Conservation (phyloP, 37 sponge, comb jelly and placozoan genomes). For the Aplysina aerophoba region DNA sequence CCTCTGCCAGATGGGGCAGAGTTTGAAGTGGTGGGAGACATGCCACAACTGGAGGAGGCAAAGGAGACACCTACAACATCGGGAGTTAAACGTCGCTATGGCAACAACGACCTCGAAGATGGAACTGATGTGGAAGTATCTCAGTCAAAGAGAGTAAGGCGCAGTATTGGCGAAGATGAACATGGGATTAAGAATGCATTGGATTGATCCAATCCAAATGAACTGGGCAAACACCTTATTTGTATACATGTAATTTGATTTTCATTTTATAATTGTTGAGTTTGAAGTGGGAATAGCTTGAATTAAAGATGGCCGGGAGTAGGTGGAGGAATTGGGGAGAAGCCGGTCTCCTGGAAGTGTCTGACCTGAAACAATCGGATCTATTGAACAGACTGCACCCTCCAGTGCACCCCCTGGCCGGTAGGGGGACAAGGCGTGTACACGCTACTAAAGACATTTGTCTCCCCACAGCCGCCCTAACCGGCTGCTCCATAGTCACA, state of each 20-base stretch:
- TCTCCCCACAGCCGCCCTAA: constrained; percentile 12
- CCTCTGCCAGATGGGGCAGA: constrained; percentile 59
- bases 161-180: neutral
- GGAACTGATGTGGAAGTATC: neutral
- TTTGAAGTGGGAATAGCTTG: no score
- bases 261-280: no score
- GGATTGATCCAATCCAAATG: no score
- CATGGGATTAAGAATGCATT: neutral
- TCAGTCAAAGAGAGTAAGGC: constrained; percentile 9
- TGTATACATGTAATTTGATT: no score
- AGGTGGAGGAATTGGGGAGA: constrained; percentile 17
- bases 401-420: neutral
- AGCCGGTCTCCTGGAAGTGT: neutral
- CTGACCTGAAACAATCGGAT: neutral
- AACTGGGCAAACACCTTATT: no score
- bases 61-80: neutral
- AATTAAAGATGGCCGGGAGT: neutral
- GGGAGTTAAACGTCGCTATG: neutral
- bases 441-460: neutral
- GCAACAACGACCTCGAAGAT: neutral
- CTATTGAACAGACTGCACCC: no score
- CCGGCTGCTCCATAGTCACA: neutral
- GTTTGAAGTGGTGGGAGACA: constrained; percentile 50
- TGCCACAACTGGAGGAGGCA: neutral
- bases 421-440: neutral